Evolutionary conservation across 2,888 invertebrate genomes (phyloP), one percentile per base, ranked within the genome.

Genomic region (Sepioteuthis lessoniana): DNA sequence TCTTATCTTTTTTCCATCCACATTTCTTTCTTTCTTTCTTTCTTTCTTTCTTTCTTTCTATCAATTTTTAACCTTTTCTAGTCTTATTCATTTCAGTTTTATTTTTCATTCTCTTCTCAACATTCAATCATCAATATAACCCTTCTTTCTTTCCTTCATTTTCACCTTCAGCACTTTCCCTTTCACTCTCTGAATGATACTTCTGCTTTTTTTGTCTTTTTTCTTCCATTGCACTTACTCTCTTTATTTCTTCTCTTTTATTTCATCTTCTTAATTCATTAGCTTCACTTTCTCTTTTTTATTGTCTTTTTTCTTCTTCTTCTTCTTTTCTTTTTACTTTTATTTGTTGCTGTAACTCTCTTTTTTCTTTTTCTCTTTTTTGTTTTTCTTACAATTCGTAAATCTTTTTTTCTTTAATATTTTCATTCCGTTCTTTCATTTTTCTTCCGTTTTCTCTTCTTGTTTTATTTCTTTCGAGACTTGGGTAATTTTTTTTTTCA

Each of bases 261-360:
- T 13, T n/a, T 76, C 10, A 10, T 13, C 31, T 28, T 10, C 28
- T 8, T 31, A 28, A 4, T 7, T 28, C 28, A 28, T 60, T 31
- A 3, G 8, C 60, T 13, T 1, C 31, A 10, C 1, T 8, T 28
- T 0, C 31, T 31, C 8, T n/a, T 31, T 31, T 1, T 10, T 25
- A 19, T 3, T 21, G 5, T 76, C 3, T 4, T 35, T 35, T 13
- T 21, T n/a, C 10, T 76, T n/a, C 19, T 16, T 16, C n/a, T 76
- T 19, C 10, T 13, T 76, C 76, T 16, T 76, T 1, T 10, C n/a
- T 55, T 25, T 2, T 21, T 4, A 5, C 55, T 55, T 16, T 25
- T 21, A 16, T 19, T 13, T 10, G n/a, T 13, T 4, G n/a, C 0
- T 13, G n/a, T 13, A 0, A n/a, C 0, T 60, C 25, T 28, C 0